Evolutionary conservation across 2,797 vertebrate species (phyloP).

Genomic region (Acipenser oxyrinchus): DNA sequence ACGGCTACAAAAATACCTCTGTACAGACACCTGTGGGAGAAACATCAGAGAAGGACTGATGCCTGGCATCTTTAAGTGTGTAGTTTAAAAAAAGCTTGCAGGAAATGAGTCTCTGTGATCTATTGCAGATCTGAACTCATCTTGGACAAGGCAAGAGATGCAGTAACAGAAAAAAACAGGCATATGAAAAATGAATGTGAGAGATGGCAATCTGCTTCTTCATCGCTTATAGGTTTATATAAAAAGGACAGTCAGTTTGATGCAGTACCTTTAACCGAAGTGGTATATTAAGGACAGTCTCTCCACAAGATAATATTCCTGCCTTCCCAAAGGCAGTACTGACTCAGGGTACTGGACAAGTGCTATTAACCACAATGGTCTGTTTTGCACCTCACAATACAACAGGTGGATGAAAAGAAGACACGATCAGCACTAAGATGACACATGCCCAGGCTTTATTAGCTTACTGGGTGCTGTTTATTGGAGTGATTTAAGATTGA

Average conservation of each 20-base stretch:
- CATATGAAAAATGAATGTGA: too few relatives aligned
- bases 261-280: neutral
- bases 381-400: neutral
- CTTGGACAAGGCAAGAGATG: too few relatives aligned
- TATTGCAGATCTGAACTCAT: too few relatives aligned
- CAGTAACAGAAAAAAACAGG: too few relatives aligned
- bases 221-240: neutral
- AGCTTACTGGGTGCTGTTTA: neutral
- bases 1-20: too few relatives aligned
- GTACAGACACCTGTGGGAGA: too few relatives aligned
- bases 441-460: neutral
- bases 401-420: neutral
- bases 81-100: too few relatives aligned
- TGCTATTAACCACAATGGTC: neutral
- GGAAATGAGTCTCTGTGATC: too few relatives aligned
- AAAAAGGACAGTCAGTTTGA: neutral
- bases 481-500: neutral
- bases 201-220: neutral
- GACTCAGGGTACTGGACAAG: neutral
- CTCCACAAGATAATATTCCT: neutral
- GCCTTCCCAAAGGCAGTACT: neutral
- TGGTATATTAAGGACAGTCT: neutral
- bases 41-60: too few relatives aligned
- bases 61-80: too few relatives aligned
- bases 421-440: neutral